Conservation (phyloP, 2,113 vertebrate species). For the Apaloderma vittatum region DNA sequence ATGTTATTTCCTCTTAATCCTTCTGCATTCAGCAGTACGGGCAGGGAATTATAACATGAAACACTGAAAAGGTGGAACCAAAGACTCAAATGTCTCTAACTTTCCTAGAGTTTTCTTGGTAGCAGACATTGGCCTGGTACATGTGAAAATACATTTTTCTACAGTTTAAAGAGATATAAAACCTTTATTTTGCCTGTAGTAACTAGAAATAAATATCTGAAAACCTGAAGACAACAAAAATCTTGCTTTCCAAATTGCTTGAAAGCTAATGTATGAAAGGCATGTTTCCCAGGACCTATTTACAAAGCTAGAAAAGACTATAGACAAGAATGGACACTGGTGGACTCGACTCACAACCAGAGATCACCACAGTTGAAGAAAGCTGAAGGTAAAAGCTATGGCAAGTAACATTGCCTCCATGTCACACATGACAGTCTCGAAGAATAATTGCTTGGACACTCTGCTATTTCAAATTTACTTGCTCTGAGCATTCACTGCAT, state of each 20-base stretch:
- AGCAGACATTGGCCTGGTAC: not conserved
- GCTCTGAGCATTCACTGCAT: not conserved
- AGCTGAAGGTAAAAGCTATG: not conserved
- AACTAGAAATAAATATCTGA: not conserved
- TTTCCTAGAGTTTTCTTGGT: not conserved
- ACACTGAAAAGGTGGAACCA: not conserved
- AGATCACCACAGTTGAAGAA: not conserved
- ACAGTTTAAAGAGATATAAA: not conserved
- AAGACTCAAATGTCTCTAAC: not conserved
- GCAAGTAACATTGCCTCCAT: not conserved
- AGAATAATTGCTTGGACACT: not conserved
- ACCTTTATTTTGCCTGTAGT: not conserved
- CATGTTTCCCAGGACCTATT: not conserved
- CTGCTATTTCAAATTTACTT: not conserved
- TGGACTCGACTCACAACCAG: accelerated
- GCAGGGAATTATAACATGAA: not conserved
- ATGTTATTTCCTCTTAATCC: not conserved
- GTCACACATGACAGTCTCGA: not conserved
- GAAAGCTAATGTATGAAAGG: not conserved
- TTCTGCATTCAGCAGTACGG: not conserved
- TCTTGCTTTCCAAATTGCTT: not conserved
- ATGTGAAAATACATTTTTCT: not conserved
- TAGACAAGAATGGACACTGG: not conserved
- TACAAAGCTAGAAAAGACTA: not conserved
- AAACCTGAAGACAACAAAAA: not conserved